These are phyloP conservation scores for Chaetura pelagica DNA, from an alignment of 2,113 vertebrate species.

Conservation along the genomic window DNA sequence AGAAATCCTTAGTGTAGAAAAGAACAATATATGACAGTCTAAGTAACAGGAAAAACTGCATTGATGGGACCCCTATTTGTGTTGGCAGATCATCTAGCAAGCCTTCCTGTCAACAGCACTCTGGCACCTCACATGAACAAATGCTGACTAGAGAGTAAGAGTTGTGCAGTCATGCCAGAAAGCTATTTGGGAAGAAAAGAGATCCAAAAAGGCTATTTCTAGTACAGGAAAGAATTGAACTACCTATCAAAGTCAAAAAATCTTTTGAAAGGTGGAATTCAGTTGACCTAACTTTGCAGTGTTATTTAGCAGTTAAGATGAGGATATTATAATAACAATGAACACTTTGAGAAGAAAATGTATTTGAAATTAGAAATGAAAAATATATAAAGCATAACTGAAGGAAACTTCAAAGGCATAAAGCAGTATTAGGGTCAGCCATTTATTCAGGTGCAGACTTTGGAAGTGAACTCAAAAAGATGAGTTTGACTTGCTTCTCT, in stretches of 20 bases:
- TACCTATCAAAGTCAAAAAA: background rate
- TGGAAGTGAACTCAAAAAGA: background rate
- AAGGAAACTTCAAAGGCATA: background rate
- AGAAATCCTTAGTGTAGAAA: background rate
- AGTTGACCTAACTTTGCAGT: background rate
- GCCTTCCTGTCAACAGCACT: background rate
- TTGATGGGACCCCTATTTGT: background rate
- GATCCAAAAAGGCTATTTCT: background rate
- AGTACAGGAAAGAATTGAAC: background rate
- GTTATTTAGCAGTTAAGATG: background rate
- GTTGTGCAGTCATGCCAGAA: background rate
- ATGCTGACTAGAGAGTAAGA: background rate
- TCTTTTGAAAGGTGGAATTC: background rate
- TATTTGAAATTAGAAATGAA: background rate
- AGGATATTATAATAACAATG: background rate
- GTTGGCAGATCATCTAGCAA: background rate
- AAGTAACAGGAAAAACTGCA: background rate
- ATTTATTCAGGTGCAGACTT: background rate
- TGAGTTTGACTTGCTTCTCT: conserved; percentile 5
- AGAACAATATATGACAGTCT: background rate
- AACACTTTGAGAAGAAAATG: background rate
- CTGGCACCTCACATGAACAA: background rate
- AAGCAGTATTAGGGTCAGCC: background rate
- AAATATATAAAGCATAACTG: background rate
- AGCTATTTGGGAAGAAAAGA: background rate